phyloP scores from a whole-genome alignment of 2,797 vertebrate species.

The Psittacula derbiana region DNA sequence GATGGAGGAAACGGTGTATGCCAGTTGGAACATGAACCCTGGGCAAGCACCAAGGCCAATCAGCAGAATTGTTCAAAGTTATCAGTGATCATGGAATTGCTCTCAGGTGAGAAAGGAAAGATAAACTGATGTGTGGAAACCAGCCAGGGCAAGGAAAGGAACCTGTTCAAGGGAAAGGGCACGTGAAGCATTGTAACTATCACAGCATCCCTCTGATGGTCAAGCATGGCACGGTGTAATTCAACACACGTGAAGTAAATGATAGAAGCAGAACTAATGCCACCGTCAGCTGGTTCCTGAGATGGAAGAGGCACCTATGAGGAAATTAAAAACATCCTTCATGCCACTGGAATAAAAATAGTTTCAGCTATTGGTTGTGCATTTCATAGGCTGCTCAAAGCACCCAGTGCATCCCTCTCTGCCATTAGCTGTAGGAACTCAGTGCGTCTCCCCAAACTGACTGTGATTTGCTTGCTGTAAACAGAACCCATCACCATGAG shows the following conservation, averaged over 20 bases:
- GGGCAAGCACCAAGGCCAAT: background rate
- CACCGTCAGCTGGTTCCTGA: conserved; percentile 44
- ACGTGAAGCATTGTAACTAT: background rate
- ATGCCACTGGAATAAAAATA: conserved; percentile 12
- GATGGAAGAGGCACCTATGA: conserved; percentile 31
- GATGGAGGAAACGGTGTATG: background rate
- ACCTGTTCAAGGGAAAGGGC: background rate
- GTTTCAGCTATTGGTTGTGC: background rate
- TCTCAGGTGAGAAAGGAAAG: background rate
- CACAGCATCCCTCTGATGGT: background rate
- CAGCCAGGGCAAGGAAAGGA: background rate
- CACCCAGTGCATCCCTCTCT: background rate
- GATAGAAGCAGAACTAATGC: conserved; percentile 35
- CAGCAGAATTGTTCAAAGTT: background rate
- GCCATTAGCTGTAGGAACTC: background rate
- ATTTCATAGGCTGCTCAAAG: background rate
- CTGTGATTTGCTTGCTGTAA: background rate
- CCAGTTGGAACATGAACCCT: background rate
- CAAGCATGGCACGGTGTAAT: background rate
- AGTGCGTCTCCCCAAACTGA: background rate
- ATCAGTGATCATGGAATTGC: background rate
- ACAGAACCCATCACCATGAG: background rate
- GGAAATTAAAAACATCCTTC: conserved; percentile 63
- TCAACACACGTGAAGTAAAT: background rate
- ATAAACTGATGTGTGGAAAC: background rate